Conservation (phyloP, 2,888 invertebrate species). For the Hofmannophila pseudospretella region DNA sequence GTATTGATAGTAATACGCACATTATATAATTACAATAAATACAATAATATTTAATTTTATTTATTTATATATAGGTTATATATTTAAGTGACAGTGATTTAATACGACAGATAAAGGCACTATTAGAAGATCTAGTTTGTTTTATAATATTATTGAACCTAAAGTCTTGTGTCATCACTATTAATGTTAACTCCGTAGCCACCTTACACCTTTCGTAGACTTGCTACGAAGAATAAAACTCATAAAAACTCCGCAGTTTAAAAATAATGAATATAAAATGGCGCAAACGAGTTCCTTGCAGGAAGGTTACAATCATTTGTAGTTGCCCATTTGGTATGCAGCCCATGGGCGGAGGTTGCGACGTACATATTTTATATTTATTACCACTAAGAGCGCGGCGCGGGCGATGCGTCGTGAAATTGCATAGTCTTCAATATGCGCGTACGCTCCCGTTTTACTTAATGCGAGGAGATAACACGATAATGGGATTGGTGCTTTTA, state of each 20-base stretch:
- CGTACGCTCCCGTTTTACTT: conserved; percentile 31
- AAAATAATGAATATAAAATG: conserved; percentile 59
- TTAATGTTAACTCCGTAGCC: no score
- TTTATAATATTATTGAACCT: no score
- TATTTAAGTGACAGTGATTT: no score
- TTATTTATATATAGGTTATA: no score
- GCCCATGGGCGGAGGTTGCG: conserved; percentile 26
- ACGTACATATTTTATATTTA: conserved; percentile 71
- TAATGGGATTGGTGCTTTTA: conserved; percentile 21
- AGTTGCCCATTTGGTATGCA: conserved; percentile 62
- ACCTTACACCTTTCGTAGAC: no score
- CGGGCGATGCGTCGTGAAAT: conserved; percentile 45
- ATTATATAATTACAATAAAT: no score
- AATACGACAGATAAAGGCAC: no score
- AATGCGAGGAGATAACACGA: conserved; percentile 23
- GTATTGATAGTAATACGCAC: no score
- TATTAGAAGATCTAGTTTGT: no score
- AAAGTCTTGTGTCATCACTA: no score
- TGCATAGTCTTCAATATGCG: conserved; percentile 50
- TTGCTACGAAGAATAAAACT: no score
- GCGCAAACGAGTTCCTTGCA: conserved; percentile 43
- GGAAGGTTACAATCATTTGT: conserved; percentile 54
- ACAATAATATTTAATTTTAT: no score
- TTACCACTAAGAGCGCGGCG: conserved; percentile 45
- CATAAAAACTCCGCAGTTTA: neutral